Conservation (phyloP, 2,888 invertebrate genomes). For the Eupithecia subumbrata region DNA sequence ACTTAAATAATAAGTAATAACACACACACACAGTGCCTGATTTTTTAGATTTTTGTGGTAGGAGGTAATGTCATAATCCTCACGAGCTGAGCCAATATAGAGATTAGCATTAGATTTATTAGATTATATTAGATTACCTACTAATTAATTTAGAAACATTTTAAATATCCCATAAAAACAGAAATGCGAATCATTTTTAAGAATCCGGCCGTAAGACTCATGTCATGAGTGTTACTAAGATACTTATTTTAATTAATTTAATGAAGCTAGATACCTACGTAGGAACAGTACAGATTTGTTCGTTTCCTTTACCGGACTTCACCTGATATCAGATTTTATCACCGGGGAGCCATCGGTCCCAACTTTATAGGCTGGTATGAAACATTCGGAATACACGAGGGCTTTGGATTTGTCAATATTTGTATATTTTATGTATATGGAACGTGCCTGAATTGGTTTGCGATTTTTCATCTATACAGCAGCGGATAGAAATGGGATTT, state of each 20-base stretch:
- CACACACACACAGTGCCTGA: no score
- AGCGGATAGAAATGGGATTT: constrained; percentile 31
- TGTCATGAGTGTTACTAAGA: no score
- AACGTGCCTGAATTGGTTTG: constrained; percentile 34
- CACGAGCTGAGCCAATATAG: background rate
- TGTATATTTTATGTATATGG: background rate
- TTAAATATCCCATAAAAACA: background rate
- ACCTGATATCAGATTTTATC: constrained; percentile 8
- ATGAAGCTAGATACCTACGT: no score
- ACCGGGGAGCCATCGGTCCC: background rate
- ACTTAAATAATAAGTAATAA: no score
- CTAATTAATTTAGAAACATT: background rate
- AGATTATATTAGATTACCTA: no score
- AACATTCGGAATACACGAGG: background rate
- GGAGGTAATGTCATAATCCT: background rate
- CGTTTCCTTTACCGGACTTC: background rate
- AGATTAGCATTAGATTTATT: no score
- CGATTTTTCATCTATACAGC: constrained; percentile 36
- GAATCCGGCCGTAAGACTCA: no score
- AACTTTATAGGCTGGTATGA: constrained; percentile 5
- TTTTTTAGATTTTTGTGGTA: no score
- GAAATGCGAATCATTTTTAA: no score
- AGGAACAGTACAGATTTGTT: background rate
- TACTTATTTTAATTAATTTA: no score
- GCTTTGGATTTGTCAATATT: constrained; percentile 28